Conservation (phyloP, 1,140 invertebrate genomes). For the Apis dorsata region DNA sequence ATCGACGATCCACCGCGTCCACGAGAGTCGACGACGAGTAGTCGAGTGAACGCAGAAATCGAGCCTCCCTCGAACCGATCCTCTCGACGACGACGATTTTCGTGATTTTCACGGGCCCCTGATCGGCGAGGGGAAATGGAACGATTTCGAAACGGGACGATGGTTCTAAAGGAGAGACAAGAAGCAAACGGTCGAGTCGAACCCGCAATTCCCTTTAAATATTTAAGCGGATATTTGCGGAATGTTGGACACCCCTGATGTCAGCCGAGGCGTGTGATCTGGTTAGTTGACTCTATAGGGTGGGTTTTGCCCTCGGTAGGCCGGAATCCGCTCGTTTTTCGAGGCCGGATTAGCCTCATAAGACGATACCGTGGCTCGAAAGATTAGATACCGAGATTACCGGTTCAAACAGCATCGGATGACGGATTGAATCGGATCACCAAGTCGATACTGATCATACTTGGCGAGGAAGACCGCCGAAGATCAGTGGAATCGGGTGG, state of each 20-base stretch:
- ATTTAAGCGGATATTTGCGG: conserved; percentile 56
- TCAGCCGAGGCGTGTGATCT: conserved; percentile 75
- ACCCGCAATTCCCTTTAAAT: conserved; percentile 23
- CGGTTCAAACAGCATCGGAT: conserved; percentile 34
- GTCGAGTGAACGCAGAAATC: too few relatives aligned
- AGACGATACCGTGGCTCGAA: conserved; percentile 35
- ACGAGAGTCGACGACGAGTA: background rate
- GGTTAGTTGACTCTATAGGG: conserved; percentile 74
- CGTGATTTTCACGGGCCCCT: background rate
- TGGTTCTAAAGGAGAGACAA: background rate
- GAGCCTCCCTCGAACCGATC: too few relatives aligned
- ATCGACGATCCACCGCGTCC: accelerated
- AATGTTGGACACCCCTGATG: conserved; percentile 74
- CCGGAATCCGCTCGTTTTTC: conserved; percentile 73
- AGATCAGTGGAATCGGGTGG: background rate
- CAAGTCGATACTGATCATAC: conserved; percentile 26
- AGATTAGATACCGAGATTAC: conserved; percentile 44
- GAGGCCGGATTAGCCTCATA: conserved; percentile 69
- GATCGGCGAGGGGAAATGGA: background rate
- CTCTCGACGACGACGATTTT: background rate
- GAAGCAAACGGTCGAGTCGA: background rate
- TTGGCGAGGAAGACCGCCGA: background rate
- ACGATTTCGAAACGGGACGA: background rate
- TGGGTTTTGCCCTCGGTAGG: conserved; percentile 72
- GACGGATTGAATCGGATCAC: conserved; percentile 28